Base-by-base conservation (phyloP, 2,797 vertebrate genomes). In the Rhinogobio ventralis region DNA sequence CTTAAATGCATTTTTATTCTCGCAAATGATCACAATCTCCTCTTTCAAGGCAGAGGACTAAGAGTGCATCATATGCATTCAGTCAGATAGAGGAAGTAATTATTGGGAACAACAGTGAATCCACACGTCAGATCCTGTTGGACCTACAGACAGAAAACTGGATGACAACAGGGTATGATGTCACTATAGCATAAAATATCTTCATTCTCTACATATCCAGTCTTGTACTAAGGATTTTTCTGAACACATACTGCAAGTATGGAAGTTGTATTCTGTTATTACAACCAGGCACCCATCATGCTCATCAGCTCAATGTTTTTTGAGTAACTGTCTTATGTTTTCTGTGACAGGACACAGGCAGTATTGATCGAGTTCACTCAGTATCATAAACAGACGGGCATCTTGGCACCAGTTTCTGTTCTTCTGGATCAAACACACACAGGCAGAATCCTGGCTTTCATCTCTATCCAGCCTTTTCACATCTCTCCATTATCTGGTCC, bases 281-380 rank as follows among this genome's bases (percentile, higher is more conserved):
- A 79, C 6, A 36, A 14, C 19, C 19, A 33, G 4, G 36, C 11
- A 57, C 46, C 13, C 30, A 25, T 8, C 45, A 17, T 80, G 28
- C 79, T 36, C 23, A 55, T 81, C 62, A 53, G 15, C 28, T 49
- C 4, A 46, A 8, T 49, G 19, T 30, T 45, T 84, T 72, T 11
- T 64, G 62, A 82, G 25, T 30, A 60, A 82, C 6, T n/a, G 10
- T 45, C 17, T 51, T 62, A 53, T n/a, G 74, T 42, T 1, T 6
- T 82, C 1, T 45, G 14, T 66, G 7, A 71, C 88, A 95, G 95
- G 88, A 91, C 89, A 82, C 87, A 89, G 82, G 33, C 86, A 33
- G 42, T 95, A 39, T 90, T 91, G 14, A 55, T 96, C 2, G 94
- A 95, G 88, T 95, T 96, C 85, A 95, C 95, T 36, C 95, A 95